Percentiles rank a stretch among this genome's conserved stretches.
Evolutionary conservation across 2,797 vertebrate genomes (phyloP).

Genomic region (Lophotriccus pileatus): DNA sequence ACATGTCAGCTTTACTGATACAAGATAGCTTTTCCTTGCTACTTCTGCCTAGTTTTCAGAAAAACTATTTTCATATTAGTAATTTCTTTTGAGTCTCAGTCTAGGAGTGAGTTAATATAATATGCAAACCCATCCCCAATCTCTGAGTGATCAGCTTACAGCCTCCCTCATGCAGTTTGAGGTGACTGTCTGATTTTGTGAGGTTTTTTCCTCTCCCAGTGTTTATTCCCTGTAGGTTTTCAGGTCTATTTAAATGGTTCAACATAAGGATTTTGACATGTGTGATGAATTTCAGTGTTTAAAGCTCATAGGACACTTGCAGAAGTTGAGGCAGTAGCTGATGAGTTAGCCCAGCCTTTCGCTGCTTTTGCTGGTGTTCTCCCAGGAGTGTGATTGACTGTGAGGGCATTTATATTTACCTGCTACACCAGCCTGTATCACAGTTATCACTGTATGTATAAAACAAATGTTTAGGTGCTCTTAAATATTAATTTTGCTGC

Average conservation of each 20-base stretch:
- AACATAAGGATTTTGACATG: neutral
- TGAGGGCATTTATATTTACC: neutral
- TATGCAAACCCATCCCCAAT: conserved; percentile 15
- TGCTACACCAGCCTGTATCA: neutral
- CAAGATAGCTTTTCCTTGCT: conserved; percentile 1
- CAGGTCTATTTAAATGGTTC: neutral
- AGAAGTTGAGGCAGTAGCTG: neutral
- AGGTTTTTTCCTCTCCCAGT: neutral
- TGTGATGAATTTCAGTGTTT: neutral
- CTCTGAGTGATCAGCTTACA: conserved; percentile 29
- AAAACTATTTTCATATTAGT: conserved; percentile 31
- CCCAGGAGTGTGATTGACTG: neutral
- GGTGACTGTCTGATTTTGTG: conserved; percentile 57
- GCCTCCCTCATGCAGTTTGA: conserved; percentile 11
- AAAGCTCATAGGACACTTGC: neutral
- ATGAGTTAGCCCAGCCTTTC: neutral
- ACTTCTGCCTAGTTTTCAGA: conserved; percentile 41
- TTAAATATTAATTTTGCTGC: neutral
- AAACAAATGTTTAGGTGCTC: neutral
- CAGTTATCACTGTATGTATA: neutral
- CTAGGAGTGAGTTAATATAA: conserved; percentile 19
- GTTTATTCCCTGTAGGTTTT: conserved; percentile 59
- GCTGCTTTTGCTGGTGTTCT: neutral
- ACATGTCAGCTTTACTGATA: conserved; percentile 18
- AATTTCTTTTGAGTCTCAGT: conserved; percentile 44